phyloP scores from a whole-genome alignment of 2,797 vertebrate species.

The Erithacus rubecula region DNA sequence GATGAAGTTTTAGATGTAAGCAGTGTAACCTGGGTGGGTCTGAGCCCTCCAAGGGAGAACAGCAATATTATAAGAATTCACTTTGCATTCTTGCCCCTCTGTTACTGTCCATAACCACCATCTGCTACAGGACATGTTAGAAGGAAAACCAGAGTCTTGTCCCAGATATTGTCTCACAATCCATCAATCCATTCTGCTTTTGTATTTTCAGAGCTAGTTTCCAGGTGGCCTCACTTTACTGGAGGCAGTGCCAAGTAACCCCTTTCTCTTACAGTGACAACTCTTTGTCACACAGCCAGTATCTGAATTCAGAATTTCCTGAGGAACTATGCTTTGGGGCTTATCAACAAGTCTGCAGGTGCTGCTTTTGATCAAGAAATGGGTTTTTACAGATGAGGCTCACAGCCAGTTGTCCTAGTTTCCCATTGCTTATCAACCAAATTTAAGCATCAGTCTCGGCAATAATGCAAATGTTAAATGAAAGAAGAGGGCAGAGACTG shows the following conservation, averaged over 20 bases:
- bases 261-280: not conserved
- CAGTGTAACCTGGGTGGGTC: not conserved
- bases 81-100: not conserved
- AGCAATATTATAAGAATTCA: not conserved
- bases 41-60: not conserved
- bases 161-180: not conserved
- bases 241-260: not conserved
- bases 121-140: not conserved
- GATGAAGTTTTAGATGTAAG: not conserved
- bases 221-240: not conserved
- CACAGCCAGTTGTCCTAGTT: not conserved
- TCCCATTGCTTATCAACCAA: not conserved
- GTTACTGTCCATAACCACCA: not conserved
- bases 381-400: not conserved
- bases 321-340: not conserved
- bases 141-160: not conserved
- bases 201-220: not conserved
- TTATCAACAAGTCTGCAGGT: constrained; percentile 19
- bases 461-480: not conserved
- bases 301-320: not conserved
- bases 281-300: constrained; percentile 9
- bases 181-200: not conserved
- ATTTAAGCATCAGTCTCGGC: not conserved
- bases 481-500: not conserved
- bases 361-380: not conserved